Percentiles rank a stretch among this genome's conserved stretches.
Conservation (phyloP, 2,113 vertebrate genomes). For the Hymenochirus boettgeri region DNA sequence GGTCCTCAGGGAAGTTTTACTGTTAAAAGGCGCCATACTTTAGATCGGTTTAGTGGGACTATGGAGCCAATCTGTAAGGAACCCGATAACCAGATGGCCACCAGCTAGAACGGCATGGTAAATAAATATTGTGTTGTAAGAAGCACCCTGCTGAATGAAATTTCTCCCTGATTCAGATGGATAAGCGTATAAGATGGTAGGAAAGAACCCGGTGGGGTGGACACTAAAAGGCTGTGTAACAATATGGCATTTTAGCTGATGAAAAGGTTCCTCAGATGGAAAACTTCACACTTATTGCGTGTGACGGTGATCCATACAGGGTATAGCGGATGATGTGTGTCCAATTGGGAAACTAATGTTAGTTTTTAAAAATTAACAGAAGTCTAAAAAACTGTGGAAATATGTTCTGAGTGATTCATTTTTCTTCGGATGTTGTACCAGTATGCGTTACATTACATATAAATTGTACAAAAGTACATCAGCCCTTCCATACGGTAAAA, state of each 20-base stretch:
- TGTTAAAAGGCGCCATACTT: too few relatives aligned
- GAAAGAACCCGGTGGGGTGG: neutral
- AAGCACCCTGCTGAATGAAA: neutral
- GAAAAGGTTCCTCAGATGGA: neutral
- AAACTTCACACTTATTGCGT: neutral
- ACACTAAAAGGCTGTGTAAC: neutral
- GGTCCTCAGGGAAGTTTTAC: too few relatives aligned
- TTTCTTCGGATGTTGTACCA: too few relatives aligned
- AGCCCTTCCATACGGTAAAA: too few relatives aligned
- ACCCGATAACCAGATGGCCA: slow-evolving; percentile 9
- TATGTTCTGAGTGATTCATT: too few relatives aligned
- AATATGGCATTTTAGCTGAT: neutral
- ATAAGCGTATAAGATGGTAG: neutral
- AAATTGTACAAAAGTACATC: too few relatives aligned
- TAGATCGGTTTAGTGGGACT: neutral
- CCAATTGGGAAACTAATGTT: neutral
- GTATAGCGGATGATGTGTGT: neutral
- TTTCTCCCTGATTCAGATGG: neutral
- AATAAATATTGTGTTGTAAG: neutral
- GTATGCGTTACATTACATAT: too few relatives aligned
- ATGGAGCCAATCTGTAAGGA: neutral
- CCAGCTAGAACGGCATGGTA: neutral
- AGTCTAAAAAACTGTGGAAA: too few relatives aligned
- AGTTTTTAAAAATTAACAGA: too few relatives aligned
- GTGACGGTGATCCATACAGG: neutral